Evolutionary conservation across 2,797 vertebrate species (phyloP), one percentile per base, ranked within the genome.

Genomic region (Silurus lanzhouensis): DNA sequence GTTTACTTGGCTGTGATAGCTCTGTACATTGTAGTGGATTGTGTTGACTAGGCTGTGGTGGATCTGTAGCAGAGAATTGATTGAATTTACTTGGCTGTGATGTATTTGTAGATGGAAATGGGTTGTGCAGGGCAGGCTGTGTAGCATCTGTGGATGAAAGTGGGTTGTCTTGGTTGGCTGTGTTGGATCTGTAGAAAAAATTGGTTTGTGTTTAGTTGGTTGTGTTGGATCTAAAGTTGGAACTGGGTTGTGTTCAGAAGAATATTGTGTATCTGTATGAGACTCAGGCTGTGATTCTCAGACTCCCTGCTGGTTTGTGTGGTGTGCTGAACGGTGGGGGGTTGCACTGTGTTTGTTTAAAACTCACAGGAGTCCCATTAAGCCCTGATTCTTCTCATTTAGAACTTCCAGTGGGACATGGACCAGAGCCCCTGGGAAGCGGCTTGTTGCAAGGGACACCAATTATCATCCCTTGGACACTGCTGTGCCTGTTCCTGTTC

Each of bases 371-470:
- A 94, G 91, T 94, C 92, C 94, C 95, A 95, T 95, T 95, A 95
- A 95, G 94, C 93, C 93, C 93, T 95, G 94, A 95, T 94, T 95
- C 93, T 92, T 93, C 94, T 95, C 92, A 92, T 96, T 95, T 95
- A 95, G 94, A 92, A 92, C 94, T 94, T 94, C 95, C 94, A 94
- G 92, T 89, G 89, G 90, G 90, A 95, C 93, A 95, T 93, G 94
- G 95, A 94, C 92, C 92, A 92, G 91, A 92, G 90, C 94, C 88
- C 94, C 93, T 96, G 95, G 95, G 95, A 96, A 96, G 93, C 94
- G 93, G 94, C 94, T 94, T 91, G 86, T 94, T 95, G 95, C 95
- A 95, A 96, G 95, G 95, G 95, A 96, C 94, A 96, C 95, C 95
- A 95, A 95, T 96, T 96, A 96, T 90, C 75, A 88, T 90, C 88